Base-by-base conservation (phyloP, 2,888 invertebrate genomes). In the Spilarctia lutea region DNA sequence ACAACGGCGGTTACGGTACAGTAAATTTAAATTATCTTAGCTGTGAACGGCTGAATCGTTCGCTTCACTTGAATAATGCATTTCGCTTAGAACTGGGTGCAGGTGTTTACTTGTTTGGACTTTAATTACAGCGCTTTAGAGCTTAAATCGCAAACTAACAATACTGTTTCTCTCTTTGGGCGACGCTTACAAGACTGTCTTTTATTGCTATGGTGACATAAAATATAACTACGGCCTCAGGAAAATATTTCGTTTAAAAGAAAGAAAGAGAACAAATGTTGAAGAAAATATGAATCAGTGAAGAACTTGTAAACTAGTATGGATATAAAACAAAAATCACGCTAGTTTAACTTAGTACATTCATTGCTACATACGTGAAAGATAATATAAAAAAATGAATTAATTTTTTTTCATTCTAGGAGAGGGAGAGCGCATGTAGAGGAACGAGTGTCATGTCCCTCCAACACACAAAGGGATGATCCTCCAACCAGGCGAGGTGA, bases 1-100 rank as follows among this genome's bases (percentile, higher is more conserved):
- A 24, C 68, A 69, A 68, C 72, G 16, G 65, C 65, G 20, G 68
- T 73, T 78, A 82, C 76, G 72, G 70, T 78, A 82, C 79, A 80
- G 78, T 80, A 77, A 82, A 75, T 82, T 83, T 79, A 66, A 75
- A 74, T 79, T 79, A 80, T 69, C 72, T 75, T 68, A 68, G 63
- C n/a, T n/a, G 24, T 13, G 30, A 56, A 56, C 67, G 74, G 71
- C 72, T 72, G 39, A 73, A 63, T 45, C 33, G 39, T 63, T 70
- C 39, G 11, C 27, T 65, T 48, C 27, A 66, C 20, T 72, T 66
- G 65, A 72, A 66, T 27, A 20, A n/a, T 33, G 24, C 24, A 42
- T 68, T 56, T 7, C 42, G 65, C 33, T 52, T 24, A 27, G 56
- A 30, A 35, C 39, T 67, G 27, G 2, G 18, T 39, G 6, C 52